phyloP scores from a whole-genome alignment of 2,113 vertebrate genomes.

The Polypterus senegalus region DNA sequence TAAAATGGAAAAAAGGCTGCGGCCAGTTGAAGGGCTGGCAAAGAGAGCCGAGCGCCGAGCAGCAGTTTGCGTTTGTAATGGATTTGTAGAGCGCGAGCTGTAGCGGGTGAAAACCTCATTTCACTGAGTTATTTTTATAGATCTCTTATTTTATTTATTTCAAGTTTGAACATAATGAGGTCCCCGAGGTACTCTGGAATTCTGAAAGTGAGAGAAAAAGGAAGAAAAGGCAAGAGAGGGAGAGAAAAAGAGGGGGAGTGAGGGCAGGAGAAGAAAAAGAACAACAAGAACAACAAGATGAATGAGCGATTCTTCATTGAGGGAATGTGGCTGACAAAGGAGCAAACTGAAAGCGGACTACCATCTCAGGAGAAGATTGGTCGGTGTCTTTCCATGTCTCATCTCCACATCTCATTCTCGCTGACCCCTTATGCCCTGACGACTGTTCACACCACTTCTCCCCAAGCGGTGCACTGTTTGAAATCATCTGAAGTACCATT shows the following conservation, averaged over 20 bases:
- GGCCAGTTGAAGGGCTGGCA: too few relatives aligned
- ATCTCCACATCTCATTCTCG: too few relatives aligned
- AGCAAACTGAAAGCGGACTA: too few relatives aligned
- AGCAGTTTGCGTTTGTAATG: background rate
- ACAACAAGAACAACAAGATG: constrained; percentile 13
- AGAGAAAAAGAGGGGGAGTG: constrained; percentile 3
- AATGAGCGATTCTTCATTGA: too few relatives aligned
- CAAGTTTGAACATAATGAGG: constrained; percentile 60
- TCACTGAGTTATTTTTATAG: constrained; percentile 31
- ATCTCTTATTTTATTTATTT: constrained; percentile 58
- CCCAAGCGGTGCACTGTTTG: too few relatives aligned
- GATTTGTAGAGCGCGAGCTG: background rate
- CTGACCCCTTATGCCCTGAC: too few relatives aligned
- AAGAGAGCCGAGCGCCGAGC: background rate
- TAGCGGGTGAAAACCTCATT: constrained; percentile 28
- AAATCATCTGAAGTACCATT: too few relatives aligned
- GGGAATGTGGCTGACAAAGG: too few relatives aligned
- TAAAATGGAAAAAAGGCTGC: too few relatives aligned
- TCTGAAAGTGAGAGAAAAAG: constrained; percentile 24
- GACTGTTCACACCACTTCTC: too few relatives aligned
- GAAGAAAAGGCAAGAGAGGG: constrained; percentile 9
- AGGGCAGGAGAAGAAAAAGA: constrained; percentile 11
- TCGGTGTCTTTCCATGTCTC: too few relatives aligned
- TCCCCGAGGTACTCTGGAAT: constrained; percentile 48
- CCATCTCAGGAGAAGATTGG: too few relatives aligned